Conservation (phyloP, 1,140 invertebrate species). For the Drosophila teissieri region DNA sequence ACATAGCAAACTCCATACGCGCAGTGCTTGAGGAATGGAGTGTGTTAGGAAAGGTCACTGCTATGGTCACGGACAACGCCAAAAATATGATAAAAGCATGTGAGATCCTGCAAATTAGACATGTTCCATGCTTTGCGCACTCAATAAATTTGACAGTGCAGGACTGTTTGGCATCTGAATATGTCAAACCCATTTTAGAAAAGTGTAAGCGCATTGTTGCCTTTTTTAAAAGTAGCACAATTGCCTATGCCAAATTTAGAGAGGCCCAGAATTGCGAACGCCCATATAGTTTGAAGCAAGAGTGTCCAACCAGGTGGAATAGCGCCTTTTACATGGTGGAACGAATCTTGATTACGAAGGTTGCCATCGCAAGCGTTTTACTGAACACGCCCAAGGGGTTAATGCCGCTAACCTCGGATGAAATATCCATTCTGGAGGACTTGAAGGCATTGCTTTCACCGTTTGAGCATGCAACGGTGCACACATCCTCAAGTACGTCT, state of each 20-base stretch:
- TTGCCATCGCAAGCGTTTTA: no score
- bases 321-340: no score
- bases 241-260: neutral
- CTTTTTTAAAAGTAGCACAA: constrained; percentile 3
- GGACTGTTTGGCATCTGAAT: neutral
- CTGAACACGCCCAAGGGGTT: no score
- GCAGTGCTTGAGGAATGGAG: constrained; percentile 9
- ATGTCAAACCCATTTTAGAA: neutral
- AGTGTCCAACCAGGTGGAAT: neutral
- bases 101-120: constrained; percentile 15
- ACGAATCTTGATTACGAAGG: no score
- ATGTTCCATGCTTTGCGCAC: constrained; percentile 21
- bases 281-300: neutral
- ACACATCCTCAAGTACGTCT: no score
- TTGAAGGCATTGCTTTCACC: no score
- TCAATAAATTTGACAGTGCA: constrained; percentile 10
- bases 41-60: constrained; percentile 8
- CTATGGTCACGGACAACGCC: constrained; percentile 19
- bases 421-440: no score
- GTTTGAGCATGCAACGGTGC: no score
- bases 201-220: constrained; percentile 2
- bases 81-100: constrained; percentile 13
- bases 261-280: neutral
- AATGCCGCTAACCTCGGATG: no score
- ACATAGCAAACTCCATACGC: constrained; percentile 5